phyloP scores from a whole-genome alignment of 2,888 invertebrate species.

The Tenthredo distinguenda region DNA sequence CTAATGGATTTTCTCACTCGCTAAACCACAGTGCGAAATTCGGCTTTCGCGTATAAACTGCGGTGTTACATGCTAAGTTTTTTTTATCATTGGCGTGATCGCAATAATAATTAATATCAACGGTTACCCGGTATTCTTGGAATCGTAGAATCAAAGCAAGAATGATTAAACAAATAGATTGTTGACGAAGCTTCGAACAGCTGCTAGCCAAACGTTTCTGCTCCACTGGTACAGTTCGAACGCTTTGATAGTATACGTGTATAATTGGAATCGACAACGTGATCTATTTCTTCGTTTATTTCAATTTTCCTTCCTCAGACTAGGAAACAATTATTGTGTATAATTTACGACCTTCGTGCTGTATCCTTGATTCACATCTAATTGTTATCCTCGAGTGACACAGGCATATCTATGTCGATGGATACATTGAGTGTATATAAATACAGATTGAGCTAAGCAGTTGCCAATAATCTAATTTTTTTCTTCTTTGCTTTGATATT shows the following conservation, averaged over 20 bases:
- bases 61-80: background rate
- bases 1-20: background rate
- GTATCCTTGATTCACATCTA: background rate
- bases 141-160: background rate
- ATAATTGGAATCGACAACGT: background rate
- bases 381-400: background rate
- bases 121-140: background rate
- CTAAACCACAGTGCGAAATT: background rate
- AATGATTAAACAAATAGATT: constrained; percentile 13
- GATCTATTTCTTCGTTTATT: background rate
- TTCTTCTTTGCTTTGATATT: background rate
- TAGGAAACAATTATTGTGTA: background rate
- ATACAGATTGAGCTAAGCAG: background rate
- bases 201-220: constrained; percentile 2
- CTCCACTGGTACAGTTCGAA: background rate
- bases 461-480: background rate
- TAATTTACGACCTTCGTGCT: background rate
- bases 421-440: background rate
- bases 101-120: background rate
- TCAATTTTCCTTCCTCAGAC: background rate
- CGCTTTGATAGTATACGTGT: background rate
- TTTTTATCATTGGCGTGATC: background rate
- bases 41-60: background rate
- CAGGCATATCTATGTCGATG: background rate
- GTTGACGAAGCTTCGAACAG: background rate